Conservation (phyloP, 2,797 vertebrate genomes). For the Leptodactylus fallax region DNA sequence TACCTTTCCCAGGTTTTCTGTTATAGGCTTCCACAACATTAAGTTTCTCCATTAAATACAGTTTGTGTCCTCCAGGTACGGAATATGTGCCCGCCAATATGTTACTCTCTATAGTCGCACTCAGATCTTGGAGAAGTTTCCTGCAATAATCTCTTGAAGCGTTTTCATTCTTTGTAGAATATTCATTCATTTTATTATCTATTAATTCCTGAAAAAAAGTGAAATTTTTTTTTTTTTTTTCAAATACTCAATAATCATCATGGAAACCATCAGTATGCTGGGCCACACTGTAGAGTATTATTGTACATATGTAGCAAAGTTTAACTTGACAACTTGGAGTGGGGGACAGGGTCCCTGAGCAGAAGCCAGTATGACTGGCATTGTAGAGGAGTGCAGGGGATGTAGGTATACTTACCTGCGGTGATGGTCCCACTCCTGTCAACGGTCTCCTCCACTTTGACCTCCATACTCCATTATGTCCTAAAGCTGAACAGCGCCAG, state of each 20-base stretch:
- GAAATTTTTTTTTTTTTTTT: too few species aligned
- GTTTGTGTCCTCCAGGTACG: constrained; percentile 39
- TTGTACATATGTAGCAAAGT: too few species aligned
- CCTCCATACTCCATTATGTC: too few species aligned
- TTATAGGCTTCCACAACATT: neutral
- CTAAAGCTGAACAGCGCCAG: too few species aligned
- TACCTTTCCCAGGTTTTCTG: constrained; percentile 23
- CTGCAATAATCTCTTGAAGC: constrained; percentile 12
- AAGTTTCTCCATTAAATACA: constrained; percentile 25
- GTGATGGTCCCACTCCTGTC: too few species aligned
- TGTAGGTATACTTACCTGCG: too few species aligned
- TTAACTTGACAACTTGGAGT: too few species aligned
- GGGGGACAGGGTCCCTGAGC: too few species aligned
- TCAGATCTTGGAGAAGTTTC: neutral
- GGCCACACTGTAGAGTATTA: too few species aligned
- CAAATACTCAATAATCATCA: neutral
- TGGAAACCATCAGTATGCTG: neutral
- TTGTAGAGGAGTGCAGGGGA: too few species aligned
- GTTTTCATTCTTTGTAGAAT: constrained; percentile 22
- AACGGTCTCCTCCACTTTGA: too few species aligned
- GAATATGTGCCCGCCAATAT: constrained; percentile 13
- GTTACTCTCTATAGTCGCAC: constrained; percentile 7
- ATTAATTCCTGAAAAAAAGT: neutral
- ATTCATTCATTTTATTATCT: constrained; percentile 3
- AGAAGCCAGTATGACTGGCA: too few species aligned